phyloP scores from a whole-genome alignment of 2,888 invertebrate genomes.

The Caenorhabditis uteleia region DNA sequence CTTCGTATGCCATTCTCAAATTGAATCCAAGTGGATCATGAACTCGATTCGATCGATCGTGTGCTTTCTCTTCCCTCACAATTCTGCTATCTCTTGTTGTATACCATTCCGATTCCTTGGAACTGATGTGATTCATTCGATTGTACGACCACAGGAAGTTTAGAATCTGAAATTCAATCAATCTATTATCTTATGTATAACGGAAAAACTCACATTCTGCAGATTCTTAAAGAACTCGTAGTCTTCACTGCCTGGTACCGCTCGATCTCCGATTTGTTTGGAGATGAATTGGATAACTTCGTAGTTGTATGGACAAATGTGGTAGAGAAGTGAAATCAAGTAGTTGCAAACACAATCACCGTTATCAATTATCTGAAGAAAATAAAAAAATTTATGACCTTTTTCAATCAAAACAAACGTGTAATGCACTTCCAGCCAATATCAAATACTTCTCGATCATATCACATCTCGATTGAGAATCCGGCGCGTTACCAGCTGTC shows the following conservation, averaged over 20 bases:
- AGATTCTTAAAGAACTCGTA: conserved; percentile 15
- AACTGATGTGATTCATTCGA: conserved; percentile 31
- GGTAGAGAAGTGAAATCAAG: conserved; percentile 22
- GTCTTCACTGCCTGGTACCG: conserved; percentile 12
- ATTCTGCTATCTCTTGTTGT: conserved; percentile 23
- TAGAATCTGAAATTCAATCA: conserved; percentile 15
- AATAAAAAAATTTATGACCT: no score
- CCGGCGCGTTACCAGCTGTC: conserved; percentile 7
- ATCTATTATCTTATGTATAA: background rate
- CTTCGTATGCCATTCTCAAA: conserved; percentile 12
- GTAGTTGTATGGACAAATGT: conserved; percentile 57
- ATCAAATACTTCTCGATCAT: conserved; percentile 20
- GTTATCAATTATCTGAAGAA: no score
- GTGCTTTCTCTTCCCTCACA: conserved; percentile 21
- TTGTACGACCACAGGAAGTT: conserved; percentile 19
- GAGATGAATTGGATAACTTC: conserved; percentile 40
- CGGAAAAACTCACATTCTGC: conserved; percentile 6
- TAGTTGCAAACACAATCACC: conserved; percentile 13
- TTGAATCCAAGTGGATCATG: conserved; percentile 16
- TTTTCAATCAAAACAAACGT: conserved; percentile 16
- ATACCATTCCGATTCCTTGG: conserved; percentile 31
- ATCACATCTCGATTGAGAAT: conserved; percentile 11
- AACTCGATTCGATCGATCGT: conserved; percentile 7
- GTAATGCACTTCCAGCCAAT: conserved; percentile 15
- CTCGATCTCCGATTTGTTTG: background rate